Evolutionary conservation across 2,888 invertebrate genomes (phyloP).

Genomic region (Pollenia amentaria): DNA sequence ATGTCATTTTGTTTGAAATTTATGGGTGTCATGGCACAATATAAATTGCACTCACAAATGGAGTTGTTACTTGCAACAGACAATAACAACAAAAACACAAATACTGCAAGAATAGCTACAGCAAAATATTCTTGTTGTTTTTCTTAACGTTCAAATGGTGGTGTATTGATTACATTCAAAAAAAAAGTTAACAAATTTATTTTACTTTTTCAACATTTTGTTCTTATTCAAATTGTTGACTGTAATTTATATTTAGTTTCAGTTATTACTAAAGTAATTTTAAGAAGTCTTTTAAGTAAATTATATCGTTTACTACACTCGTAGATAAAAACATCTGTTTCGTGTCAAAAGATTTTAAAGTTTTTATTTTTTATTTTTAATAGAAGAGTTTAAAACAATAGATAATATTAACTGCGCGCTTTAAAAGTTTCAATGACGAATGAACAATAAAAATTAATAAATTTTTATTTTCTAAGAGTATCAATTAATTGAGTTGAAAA

Average conservation of each 20-base stretch:
- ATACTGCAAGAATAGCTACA: neutral
- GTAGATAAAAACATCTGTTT: constrained; percentile 46
- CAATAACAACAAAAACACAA: constrained; percentile 19
- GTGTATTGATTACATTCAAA: constrained; percentile 57
- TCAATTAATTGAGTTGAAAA: constrained; percentile 15
- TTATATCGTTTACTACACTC: constrained; percentile 7
- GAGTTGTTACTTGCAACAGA: constrained; percentile 62
- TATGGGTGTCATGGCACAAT: constrained; percentile 72
- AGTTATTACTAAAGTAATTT: constrained; percentile 38
- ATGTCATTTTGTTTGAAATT: constrained; percentile 69
- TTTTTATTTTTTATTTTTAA: constrained; percentile 2
- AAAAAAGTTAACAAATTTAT: constrained; percentile 65
- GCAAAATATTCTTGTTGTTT: neutral
- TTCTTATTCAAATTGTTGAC: neutral
- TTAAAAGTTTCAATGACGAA: constrained; percentile 3
- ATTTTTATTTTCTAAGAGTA: constrained; percentile 29
- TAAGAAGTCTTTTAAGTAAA: constrained; percentile 40
- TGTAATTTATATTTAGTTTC: constrained; percentile 10
- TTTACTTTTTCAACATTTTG: constrained; percentile 5
- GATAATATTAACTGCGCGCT: neutral
- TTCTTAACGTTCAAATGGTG: neutral
- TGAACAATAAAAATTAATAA: neutral
- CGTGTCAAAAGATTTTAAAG: constrained; percentile 35
- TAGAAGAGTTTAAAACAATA: constrained; percentile 19
- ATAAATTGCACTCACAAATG: constrained; percentile 70